Percentiles rank a stretch among this genome's conserved stretches.
phyloP scores from a whole-genome alignment of 2,888 invertebrate species.

The Morpho achilles region DNA sequence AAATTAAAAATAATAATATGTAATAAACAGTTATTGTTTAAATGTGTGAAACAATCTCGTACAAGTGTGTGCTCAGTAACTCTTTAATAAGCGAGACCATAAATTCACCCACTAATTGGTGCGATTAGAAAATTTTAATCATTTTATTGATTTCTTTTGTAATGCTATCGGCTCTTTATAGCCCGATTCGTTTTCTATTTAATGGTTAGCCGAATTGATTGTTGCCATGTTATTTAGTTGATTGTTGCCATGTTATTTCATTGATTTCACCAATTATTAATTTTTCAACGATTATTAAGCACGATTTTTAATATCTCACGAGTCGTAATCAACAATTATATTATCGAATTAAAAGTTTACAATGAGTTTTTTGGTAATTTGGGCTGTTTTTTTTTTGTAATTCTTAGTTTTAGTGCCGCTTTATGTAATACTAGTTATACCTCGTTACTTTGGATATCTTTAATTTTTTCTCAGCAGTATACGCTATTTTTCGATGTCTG shows the following conservation, averaged over 20 bases:
- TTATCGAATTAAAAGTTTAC: conserved; percentile 18
- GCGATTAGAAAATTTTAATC: conserved; percentile 71
- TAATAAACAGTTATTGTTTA: neutral
- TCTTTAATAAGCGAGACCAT: conserved; percentile 57
- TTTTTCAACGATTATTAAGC: conserved; percentile 39
- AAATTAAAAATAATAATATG: too few relatives aligned
- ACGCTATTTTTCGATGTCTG: too few relatives aligned
- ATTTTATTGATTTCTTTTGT: conserved; percentile 77
- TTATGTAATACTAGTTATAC: too few relatives aligned
- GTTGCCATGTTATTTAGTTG: conserved; percentile 64
- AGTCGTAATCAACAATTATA: conserved; percentile 28
- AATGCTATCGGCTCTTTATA: conserved; percentile 71
- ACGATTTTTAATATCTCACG: conserved; percentile 30
- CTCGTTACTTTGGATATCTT: too few relatives aligned
- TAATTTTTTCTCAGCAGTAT: too few relatives aligned
- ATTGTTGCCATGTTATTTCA: conserved; percentile 68
- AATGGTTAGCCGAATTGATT: conserved; percentile 69
- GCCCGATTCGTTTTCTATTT: conserved; percentile 65
- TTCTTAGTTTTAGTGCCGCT: neutral
- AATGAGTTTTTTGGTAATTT: conserved; percentile 4
- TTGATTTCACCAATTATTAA: conserved; percentile 64
- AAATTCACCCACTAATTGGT: conserved; percentile 69
- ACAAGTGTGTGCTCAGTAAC: conserved; percentile 8
- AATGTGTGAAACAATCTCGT: neutral
- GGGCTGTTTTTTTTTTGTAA: neutral